phyloP scores from a whole-genome alignment of 2,797 vertebrate genomes.

The Hippocampus kuda region DNA sequence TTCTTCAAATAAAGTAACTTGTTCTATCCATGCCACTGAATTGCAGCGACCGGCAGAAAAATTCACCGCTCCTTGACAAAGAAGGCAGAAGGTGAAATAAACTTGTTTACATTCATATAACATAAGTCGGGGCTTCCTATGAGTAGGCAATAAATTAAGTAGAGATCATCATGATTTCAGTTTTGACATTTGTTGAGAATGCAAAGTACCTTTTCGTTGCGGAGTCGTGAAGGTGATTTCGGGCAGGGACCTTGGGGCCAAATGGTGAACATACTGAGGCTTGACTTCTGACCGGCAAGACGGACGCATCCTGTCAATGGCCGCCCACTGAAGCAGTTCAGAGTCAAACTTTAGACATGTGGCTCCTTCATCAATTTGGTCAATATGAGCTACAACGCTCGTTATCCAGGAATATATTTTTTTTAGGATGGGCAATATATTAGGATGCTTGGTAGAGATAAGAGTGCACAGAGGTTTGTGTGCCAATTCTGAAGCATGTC shows the following conservation, averaged over 20 bases:
- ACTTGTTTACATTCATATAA: too few relatives aligned
- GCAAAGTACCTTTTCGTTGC: constrained; percentile 19
- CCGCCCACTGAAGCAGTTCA: not conserved
- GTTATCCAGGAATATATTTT: not conserved
- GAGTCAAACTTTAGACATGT: not conserved
- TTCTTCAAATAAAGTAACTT: too few relatives aligned
- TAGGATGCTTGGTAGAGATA: too few relatives aligned
- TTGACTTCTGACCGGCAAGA: constrained; percentile 4
- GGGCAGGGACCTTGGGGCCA: constrained; percentile 12
- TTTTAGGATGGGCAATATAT: too few relatives aligned
- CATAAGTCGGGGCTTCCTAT: too few relatives aligned
- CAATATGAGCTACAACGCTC: not conserved
- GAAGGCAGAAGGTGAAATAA: too few relatives aligned
- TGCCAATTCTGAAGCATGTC: too few relatives aligned
- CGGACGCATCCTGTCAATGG: not conserved
- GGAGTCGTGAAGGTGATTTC: constrained; percentile 9
- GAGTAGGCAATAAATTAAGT: not conserved
- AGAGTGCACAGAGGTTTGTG: too few relatives aligned
- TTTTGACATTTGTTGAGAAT: not conserved
- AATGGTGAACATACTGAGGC: constrained; percentile 29
- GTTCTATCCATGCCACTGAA: too few relatives aligned
- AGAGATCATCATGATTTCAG: not conserved
- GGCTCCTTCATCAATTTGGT: not conserved
- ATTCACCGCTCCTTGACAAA: too few relatives aligned
- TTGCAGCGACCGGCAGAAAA: too few relatives aligned